These are phyloP conservation scores for Agriotes lineatus DNA, from an alignment of 2,888 invertebrate genomes.

Conservation along the genomic window DNA sequence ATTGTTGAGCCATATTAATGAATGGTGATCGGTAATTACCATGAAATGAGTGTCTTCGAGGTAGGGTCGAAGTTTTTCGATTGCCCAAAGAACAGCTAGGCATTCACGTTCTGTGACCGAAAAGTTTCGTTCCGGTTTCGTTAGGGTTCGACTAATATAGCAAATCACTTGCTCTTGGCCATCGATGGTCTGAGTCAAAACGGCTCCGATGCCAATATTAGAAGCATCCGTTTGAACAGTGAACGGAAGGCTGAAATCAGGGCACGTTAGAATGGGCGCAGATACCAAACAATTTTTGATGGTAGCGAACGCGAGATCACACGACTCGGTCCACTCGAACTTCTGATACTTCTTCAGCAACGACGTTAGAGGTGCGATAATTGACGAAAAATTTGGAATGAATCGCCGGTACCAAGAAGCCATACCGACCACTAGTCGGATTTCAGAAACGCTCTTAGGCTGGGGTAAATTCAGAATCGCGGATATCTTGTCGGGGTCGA, in stretches of 20 bases:
- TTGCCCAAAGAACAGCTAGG: conserved; percentile 31
- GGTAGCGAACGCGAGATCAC: conserved; percentile 19
- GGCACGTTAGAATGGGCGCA: conserved; percentile 33
- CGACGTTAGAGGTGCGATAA: conserved; percentile 28
- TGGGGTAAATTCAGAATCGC: conserved; percentile 39
- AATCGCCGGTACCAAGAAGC: conserved; percentile 43
- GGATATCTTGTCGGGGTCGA: conserved; percentile 44
- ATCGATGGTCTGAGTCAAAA: too few species aligned
- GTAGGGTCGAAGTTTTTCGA: conserved; percentile 43
- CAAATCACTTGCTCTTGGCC: conserved; percentile 26
- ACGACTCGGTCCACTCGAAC: conserved; percentile 20
- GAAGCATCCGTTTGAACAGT: conserved; percentile 27
- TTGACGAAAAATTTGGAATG: conserved; percentile 34
- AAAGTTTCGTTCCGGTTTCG: conserved; percentile 31
- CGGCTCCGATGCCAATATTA: conserved; percentile 13
- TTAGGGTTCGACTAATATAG: conserved; percentile 26
- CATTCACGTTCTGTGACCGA: conserved; percentile 44
- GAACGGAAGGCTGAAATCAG: conserved; percentile 30
- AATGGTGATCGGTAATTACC: conserved; percentile 40
- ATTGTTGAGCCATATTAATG: too few species aligned
- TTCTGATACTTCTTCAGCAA: conserved; percentile 38
- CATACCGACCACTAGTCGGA: conserved; percentile 22
- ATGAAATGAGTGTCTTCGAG: conserved; percentile 41
- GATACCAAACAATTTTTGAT: conserved; percentile 30
- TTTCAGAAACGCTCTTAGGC: neutral